Conservation (phyloP, 2,888 invertebrate genomes). For the Euspilapteryx auroguttella region DNA sequence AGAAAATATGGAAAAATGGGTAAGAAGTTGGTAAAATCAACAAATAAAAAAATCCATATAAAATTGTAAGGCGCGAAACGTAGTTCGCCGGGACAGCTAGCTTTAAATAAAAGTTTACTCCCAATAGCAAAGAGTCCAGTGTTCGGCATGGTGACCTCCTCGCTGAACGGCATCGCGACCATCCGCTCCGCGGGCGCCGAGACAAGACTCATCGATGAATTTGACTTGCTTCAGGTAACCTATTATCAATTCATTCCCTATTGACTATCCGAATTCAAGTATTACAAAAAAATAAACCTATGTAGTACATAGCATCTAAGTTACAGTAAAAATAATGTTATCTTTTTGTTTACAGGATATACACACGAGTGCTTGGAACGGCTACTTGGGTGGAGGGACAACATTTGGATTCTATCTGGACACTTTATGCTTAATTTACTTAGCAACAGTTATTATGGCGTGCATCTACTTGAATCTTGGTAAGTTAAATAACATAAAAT, state of each 20-base stretch:
- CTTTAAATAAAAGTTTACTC: conserved; percentile 1
- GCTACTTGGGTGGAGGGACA: conserved; percentile 63
- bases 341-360: conserved; percentile 44
- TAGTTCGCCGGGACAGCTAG: too few relatives aligned
- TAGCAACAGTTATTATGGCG: conserved; percentile 66
- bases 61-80: too few relatives aligned
- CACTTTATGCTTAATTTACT: conserved; percentile 64
- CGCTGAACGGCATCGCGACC: conserved; percentile 73
- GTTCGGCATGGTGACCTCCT: conserved; percentile 75
- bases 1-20: too few relatives aligned
- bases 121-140: conserved; percentile 74
- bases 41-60: too few relatives aligned
- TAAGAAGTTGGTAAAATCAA: too few relatives aligned
- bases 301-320: too few relatives aligned
- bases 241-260: not conserved
- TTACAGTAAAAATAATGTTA: too few relatives aligned
- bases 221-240: conserved; percentile 60
- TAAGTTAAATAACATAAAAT: conserved; percentile 16
- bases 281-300: too few relatives aligned
- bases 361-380: conserved; percentile 68
- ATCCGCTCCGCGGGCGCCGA: conserved; percentile 73
- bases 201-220: conserved; percentile 62
- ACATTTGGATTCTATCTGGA: conserved; percentile 70
- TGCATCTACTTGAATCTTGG: conserved; percentile 58
- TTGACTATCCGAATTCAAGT: too few relatives aligned